Percentiles rank a stretch among this genome's conserved stretches.
Conservation (phyloP, 2,113 vertebrate genomes). For the Macquaria ambigua region DNA sequence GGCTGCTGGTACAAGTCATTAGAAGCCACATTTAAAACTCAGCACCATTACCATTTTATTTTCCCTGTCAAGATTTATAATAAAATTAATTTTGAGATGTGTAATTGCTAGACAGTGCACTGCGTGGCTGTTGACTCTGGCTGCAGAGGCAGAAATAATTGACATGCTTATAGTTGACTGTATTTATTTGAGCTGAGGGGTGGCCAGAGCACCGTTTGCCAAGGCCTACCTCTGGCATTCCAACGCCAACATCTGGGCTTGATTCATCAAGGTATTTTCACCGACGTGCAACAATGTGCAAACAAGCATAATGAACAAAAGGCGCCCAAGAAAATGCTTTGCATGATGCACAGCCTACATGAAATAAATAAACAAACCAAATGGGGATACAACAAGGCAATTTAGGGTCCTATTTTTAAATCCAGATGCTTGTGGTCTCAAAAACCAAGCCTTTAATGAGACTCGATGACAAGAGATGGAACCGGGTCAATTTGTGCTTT, state of each 20-base stretch:
- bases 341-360: conserved; percentile 56
- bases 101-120: conserved; percentile 77
- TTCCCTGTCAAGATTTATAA: conserved; percentile 75
- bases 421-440: conserved; percentile 68
- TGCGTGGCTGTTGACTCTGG: conserved; percentile 77
- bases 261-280: conserved; percentile 79
- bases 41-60: conserved; percentile 69
- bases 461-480: conserved; percentile 75
- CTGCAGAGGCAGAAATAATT: conserved; percentile 67
- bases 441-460: conserved; percentile 67
- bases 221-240: conserved; percentile 73
- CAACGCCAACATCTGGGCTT: conserved; percentile 78
- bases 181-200: conserved; percentile 77
- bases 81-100: conserved; percentile 76
- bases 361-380: conserved; percentile 76
- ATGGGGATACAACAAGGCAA: conserved; percentile 64
- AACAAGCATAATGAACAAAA: conserved; percentile 75
- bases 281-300: conserved; percentile 69
- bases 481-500: conserved; percentile 68
- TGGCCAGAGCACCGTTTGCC: conserved; percentile 61
- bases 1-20: conserved; percentile 64
- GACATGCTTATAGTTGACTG: conserved; percentile 61
- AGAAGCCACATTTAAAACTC: conserved; percentile 63
- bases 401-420: conserved; percentile 74
- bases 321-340: conserved; percentile 43